Percentiles rank a stretch among this genome's conserved stretches.
Evolutionary conservation across 2,797 vertebrate genomes (phyloP).

Genomic region (Meda fulgida): DNA sequence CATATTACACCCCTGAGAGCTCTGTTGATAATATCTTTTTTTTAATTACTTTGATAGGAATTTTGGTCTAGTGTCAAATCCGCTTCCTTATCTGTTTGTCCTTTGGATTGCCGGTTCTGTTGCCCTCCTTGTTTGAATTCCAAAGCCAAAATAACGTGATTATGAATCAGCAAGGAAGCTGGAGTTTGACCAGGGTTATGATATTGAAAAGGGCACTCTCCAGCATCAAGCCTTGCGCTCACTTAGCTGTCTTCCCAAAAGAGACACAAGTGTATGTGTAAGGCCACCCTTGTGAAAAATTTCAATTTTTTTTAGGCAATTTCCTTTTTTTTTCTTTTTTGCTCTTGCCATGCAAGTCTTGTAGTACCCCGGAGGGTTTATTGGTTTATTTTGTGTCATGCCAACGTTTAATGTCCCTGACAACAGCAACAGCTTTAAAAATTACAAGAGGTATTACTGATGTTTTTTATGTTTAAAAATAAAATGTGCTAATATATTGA

Average conservation of each 20-base stretch:
- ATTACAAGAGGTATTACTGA: background rate
- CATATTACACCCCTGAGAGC: background rate
- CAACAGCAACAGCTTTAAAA: background rate
- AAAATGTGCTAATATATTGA: background rate
- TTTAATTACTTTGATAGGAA: constrained; percentile 28
- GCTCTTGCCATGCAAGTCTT: background rate
- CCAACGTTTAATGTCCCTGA: background rate
- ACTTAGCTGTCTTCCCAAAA: background rate
- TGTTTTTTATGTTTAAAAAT: background rate
- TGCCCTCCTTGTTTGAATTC: constrained; percentile 23
- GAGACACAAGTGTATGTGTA: background rate
- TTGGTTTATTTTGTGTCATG: background rate
- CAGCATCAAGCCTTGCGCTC: background rate
- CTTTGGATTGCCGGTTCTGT: constrained; percentile 12
- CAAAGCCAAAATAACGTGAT: constrained; percentile 28
- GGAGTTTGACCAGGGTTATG: constrained; percentile 35
- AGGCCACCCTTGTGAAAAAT: background rate
- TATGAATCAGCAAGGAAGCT: constrained; percentile 23
- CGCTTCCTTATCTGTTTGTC: constrained; percentile 29
- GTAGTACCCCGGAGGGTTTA: background rate
- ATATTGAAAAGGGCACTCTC: constrained; percentile 25
- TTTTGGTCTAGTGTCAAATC: constrained; percentile 19
- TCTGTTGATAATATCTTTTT: constrained; percentile 1
- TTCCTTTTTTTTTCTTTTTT: too few species aligned
- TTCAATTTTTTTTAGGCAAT: background rate